Percentiles rank a stretch among this genome's conserved stretches.
These are phyloP conservation scores for Drosophila nebulosa DNA, from an alignment of 1,140 invertebrate species.

Conservation along the genomic window DNA sequence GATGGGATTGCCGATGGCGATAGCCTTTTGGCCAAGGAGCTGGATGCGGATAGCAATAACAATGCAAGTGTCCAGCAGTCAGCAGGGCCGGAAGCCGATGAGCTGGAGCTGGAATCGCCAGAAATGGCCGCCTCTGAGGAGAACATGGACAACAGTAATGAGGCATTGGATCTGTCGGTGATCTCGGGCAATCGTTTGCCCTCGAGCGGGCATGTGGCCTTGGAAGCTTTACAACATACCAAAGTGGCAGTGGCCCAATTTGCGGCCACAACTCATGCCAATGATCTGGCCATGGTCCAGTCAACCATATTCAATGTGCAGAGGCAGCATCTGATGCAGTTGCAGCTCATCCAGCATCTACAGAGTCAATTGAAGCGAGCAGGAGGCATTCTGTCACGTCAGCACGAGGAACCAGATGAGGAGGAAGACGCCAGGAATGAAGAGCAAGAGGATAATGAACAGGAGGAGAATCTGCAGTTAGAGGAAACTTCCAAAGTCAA, in stretches of 20 bases:
- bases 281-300: constrained; percentile 93
- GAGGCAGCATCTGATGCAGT: constrained; percentile 95
- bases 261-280: constrained; percentile 90
- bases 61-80: constrained; percentile 44
- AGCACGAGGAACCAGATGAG: constrained; percentile 9
- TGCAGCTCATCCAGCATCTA: constrained; percentile 95
- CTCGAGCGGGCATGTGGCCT: constrained; percentile 82
- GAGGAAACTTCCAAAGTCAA: neutral
- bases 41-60: constrained; percentile 74
- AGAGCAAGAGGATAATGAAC: constrained; percentile 21
- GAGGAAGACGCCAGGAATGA: constrained; percentile 21
- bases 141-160: constrained; percentile 51
- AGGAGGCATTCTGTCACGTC: constrained; percentile 15
- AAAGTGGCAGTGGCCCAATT: constrained; percentile 93
- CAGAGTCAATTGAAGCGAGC: constrained; percentile 88
- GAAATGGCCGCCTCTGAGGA: constrained; percentile 12
- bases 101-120: constrained; percentile 9
- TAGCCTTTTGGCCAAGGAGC: constrained; percentile 45
- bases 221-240: constrained; percentile 94
- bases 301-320: constrained; percentile 94
- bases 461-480: constrained; percentile 9
- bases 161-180: constrained; percentile 74
- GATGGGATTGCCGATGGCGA: neutral
- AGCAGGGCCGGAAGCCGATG: constrained; percentile 6
- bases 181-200: constrained; percentile 57